Evolutionary conservation across 2,888 invertebrate genomes (phyloP).

Genomic region (Drosophila pseudotalamancana): DNA sequence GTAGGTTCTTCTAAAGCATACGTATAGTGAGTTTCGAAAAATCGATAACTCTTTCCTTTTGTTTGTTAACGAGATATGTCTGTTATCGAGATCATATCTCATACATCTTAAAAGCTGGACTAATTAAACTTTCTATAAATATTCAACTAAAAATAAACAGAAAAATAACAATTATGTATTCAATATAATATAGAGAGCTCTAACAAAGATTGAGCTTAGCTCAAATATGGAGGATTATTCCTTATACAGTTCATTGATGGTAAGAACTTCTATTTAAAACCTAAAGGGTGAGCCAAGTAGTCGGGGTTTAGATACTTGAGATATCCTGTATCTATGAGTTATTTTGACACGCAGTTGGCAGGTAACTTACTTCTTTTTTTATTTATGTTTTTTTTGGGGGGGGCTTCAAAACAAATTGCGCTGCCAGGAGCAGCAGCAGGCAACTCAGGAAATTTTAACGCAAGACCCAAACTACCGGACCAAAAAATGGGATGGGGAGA

Average conservation of each 20-base stretch:
- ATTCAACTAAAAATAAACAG: too few relatives aligned
- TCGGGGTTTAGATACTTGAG: neutral
- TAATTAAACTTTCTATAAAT: too few relatives aligned
- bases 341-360: conserved; percentile 25
- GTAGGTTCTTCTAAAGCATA: too few relatives aligned
- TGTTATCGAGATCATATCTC: neutral
- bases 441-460: conserved; percentile 64
- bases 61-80: neutral
- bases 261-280: too few relatives aligned
- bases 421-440: conserved; percentile 56
- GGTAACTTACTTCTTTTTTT: conserved; percentile 29
- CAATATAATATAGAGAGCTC: too few relatives aligned
- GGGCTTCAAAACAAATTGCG: conserved; percentile 71
- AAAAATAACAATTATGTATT: too few relatives aligned
- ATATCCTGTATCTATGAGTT: conserved; percentile 23
- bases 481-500: neutral
- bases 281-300: neutral
- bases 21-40: too few relatives aligned
- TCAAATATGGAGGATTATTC: too few relatives aligned
- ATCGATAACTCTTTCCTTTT: too few relatives aligned
- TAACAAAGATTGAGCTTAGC: too few relatives aligned
- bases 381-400: neutral
- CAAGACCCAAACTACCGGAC: conserved; percentile 31
- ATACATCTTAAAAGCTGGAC: too few relatives aligned
- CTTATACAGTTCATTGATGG: too few relatives aligned